Percentiles rank a stretch among this genome's conserved stretches.
These are phyloP conservation scores for Musca domestica DNA, from an alignment of 1,140 invertebrate species.

Conservation along the genomic window DNA sequence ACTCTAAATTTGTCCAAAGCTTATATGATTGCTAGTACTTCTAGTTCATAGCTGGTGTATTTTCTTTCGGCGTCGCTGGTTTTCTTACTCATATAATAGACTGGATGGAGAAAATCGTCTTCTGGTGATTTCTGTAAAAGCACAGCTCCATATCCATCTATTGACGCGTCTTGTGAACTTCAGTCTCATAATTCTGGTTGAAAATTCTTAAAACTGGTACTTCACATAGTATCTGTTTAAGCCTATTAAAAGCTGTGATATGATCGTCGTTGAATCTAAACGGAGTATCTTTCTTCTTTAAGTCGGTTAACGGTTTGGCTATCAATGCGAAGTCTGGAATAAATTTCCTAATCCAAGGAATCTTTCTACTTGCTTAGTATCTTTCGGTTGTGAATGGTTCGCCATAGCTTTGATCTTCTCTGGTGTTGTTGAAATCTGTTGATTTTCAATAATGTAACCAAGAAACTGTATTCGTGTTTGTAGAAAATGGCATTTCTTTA, in stretches of 20 bases:
- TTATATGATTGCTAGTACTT: conserved; percentile 38
- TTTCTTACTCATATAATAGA: conserved; percentile 51
- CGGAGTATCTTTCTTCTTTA: conserved; percentile 1
- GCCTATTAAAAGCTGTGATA: background rate
- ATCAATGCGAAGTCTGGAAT: conserved; percentile 31
- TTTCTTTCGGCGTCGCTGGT: conserved; percentile 48
- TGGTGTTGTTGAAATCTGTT: conserved; percentile 34
- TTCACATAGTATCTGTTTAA: conserved; percentile 24
- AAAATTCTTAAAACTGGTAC: no score
- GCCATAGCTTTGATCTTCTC: conserved; percentile 32
- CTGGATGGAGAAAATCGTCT: conserved; percentile 53
- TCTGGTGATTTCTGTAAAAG: conserved; percentile 37
- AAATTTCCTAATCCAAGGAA: conserved; percentile 39
- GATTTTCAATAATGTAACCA: conserved; percentile 37
- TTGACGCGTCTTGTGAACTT: conserved; percentile 48
- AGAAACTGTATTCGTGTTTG: conserved; percentile 51
- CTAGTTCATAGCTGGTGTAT: conserved; percentile 40
- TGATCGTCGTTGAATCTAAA: conserved; percentile 4
- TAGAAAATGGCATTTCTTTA: conserved; percentile 19
- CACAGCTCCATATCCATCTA: conserved; percentile 38
- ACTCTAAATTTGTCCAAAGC: conserved; percentile 37
- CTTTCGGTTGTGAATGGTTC: no score
- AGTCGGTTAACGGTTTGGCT: conserved; percentile 27
- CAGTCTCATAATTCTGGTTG: conserved; percentile 33
- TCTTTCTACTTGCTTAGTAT: conserved; percentile 31